Evolutionary conservation across 2,888 invertebrate species (phyloP).

Genomic region (Gortyna flavago): DNA sequence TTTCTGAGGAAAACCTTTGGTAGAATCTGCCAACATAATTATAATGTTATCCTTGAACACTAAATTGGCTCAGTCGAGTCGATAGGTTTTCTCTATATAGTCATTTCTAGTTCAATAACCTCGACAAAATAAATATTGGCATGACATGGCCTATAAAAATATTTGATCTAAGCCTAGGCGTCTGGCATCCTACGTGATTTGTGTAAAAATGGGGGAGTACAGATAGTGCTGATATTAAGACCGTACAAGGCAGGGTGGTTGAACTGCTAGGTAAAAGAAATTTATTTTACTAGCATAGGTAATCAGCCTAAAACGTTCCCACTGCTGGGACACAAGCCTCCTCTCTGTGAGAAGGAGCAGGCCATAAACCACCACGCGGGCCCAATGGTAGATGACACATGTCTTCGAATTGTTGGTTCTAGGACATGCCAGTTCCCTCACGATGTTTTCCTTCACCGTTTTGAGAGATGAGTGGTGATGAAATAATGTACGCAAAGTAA

Average conservation of each 20-base stretch:
- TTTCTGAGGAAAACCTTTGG: not conserved
- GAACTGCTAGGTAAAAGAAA: not conserved
- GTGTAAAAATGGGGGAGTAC: constrained; percentile 15
- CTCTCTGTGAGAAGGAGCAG: not conserved
- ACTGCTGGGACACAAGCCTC: not conserved
- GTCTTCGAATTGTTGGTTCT: not conserved
- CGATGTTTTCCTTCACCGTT: not conserved
- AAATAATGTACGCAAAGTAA: not conserved
- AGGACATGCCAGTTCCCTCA: not conserved
- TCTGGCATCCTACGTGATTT: constrained; percentile 35
- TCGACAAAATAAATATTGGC: constrained; percentile 21
- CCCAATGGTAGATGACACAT: not conserved
- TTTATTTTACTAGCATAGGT: not conserved
- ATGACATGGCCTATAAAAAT: constrained; percentile 11
- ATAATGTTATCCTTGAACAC: constrained; percentile 4
- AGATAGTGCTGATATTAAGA: not conserved
- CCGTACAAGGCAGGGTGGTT: not conserved
- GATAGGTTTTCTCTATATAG: constrained; percentile 7
- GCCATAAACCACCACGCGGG: not conserved
- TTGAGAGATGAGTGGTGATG: not conserved
- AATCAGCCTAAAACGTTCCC: not conserved
- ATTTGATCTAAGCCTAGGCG: constrained; percentile 29
- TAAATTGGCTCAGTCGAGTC: constrained; percentile 1
- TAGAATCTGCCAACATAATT: not conserved
- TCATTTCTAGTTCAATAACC: constrained; percentile 28